phyloP scores from a whole-genome alignment of 2,888 invertebrate genomes.

The Pyralis farinalis region DNA sequence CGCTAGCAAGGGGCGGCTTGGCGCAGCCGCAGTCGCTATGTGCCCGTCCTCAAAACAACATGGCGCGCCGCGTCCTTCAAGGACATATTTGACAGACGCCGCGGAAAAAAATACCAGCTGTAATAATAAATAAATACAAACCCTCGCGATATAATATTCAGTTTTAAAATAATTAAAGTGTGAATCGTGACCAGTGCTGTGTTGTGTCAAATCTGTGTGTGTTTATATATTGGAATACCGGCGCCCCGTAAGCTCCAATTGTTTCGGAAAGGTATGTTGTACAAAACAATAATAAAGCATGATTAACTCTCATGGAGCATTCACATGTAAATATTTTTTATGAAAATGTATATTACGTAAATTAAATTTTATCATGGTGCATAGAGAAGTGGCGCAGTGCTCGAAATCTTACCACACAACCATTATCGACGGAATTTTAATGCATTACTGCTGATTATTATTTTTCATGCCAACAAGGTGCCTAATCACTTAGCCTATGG shows the following conservation, averaged over 20 bases:
- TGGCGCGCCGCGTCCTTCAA: conserved; percentile 65
- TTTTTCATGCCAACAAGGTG: too few relatives aligned
- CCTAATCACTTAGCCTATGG: too few relatives aligned
- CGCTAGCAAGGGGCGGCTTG: conserved; percentile 52
- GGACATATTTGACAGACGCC: conserved; percentile 64
- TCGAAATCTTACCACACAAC: too few relatives aligned
- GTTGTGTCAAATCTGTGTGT: conserved; percentile 46
- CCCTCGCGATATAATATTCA: conserved; percentile 11
- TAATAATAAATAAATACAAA: too few relatives aligned
- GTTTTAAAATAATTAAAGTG: conserved; percentile 19
- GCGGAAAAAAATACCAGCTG: conserved; percentile 51
- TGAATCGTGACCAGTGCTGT: conserved; percentile 29
- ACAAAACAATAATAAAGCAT: conserved; percentile 43
- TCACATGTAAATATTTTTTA: conserved; percentile 5
- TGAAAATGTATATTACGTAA: conserved; percentile 3
- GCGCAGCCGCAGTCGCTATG: conserved; percentile 70
- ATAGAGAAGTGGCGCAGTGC: not conserved
- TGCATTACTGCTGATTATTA: too few relatives aligned
- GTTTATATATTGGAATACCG: conserved; percentile 52
- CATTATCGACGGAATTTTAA: too few relatives aligned
- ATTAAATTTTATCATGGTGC: not conserved
- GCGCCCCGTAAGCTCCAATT: conserved; percentile 38
- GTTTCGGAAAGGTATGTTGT: conserved; percentile 62
- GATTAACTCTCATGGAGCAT: conserved; percentile 11
- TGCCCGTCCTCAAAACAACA: conserved; percentile 69